Evolutionary conservation across 2,888 invertebrate species (phyloP).

Genomic region (Polydrusus cervinus): DNA sequence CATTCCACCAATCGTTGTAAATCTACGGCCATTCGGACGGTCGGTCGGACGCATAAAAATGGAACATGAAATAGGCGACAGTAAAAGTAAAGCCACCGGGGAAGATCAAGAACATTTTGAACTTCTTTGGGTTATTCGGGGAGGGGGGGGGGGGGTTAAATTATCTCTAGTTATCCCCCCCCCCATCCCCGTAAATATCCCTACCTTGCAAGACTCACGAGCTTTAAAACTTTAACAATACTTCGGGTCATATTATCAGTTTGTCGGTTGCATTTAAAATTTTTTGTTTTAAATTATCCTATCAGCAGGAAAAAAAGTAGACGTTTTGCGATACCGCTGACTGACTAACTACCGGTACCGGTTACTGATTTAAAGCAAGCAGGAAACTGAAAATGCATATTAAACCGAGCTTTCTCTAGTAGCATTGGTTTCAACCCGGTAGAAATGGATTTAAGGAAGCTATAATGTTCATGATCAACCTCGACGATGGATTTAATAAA

Average conservation of each 20-base stretch:
- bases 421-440: conserved; percentile 46
- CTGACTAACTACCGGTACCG: conserved; percentile 44
- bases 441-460: conserved; percentile 37
- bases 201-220: too few species aligned
- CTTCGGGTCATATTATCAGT: background rate
- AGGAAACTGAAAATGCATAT: conserved; percentile 45
- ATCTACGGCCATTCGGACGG: too few species aligned
- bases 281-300: background rate
- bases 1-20: too few species aligned
- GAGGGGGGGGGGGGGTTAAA: too few species aligned
- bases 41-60: too few species aligned
- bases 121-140: too few species aligned
- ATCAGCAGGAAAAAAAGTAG: conserved; percentile 40
- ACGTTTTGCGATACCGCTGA: conserved; percentile 44
- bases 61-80: too few species aligned
- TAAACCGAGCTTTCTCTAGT: conserved; percentile 47
- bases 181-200: too few species aligned
- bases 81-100: too few species aligned
- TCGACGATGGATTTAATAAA: conserved; percentile 40
- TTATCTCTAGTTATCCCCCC: too few species aligned
- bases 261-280: background rate
- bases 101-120: too few species aligned
- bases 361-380: conserved; percentile 44
- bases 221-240: too few species aligned
- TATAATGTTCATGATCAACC: conserved; percentile 49